Evolutionary conservation across 2,113 vertebrate species (phyloP).

Genomic region (Burhinus oedicnemus): DNA sequence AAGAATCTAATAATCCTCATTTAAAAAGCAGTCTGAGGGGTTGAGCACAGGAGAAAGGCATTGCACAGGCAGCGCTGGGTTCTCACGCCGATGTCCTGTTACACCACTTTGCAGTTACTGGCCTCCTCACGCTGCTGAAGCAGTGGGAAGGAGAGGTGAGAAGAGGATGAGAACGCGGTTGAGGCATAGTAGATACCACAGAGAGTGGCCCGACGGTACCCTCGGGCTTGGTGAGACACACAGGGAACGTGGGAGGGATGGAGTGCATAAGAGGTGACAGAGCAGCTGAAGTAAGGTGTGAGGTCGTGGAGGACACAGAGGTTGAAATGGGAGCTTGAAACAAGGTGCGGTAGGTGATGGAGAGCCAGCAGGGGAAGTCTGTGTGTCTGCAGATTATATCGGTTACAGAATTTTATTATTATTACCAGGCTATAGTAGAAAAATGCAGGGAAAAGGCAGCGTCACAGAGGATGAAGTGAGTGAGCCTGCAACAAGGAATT

Average conservation of each 20-base stretch:
- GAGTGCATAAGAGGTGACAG: neutral
- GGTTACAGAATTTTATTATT: neutral
- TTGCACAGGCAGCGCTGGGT: neutral
- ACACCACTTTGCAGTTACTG: neutral
- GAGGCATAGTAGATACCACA: neutral
- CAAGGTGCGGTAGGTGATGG: neutral
- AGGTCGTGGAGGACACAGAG: neutral
- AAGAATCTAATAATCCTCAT: neutral
- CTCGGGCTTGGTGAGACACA: accelerated
- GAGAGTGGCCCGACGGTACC: neutral
- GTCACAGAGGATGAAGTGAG: neutral
- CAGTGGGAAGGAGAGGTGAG: neutral
- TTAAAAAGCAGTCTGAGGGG: neutral
- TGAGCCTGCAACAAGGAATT: neutral
- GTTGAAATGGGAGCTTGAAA: neutral
- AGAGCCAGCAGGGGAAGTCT: neutral
- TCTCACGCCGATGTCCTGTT: neutral
- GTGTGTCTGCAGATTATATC: neutral
- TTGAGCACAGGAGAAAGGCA: neutral
- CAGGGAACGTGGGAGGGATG: accelerated
- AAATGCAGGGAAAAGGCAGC: neutral
- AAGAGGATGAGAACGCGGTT: neutral
- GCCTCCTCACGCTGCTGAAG: neutral
- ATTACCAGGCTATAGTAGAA: neutral
- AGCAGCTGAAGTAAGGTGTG: neutral